A percentile compares a stretch with the other conserved stretches of the same genome.
These are phyloP conservation scores for Frankliniella intonsa DNA, from an alignment of 2,888 invertebrate genomes.

Conservation along the genomic window DNA sequence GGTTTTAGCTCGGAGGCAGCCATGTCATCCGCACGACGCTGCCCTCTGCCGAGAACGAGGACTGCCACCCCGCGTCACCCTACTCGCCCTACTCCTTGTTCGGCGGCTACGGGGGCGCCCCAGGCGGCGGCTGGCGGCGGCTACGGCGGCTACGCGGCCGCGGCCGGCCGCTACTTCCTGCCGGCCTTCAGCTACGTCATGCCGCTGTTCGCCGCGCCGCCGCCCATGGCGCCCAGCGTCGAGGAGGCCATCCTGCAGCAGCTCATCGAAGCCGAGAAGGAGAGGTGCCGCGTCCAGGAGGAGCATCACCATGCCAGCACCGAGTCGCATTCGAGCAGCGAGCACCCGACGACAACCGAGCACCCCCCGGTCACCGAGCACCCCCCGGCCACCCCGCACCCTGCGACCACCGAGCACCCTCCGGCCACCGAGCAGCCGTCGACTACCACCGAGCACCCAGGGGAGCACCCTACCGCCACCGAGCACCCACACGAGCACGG, in stretches of 20 bases:
- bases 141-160: not conserved
- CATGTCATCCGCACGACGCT: not conserved
- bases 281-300: too few relatives aligned
- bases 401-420: not conserved
- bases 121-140: not conserved
- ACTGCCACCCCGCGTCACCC: too few relatives aligned
- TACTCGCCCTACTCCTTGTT: too few relatives aligned
- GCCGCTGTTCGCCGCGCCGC: not conserved
- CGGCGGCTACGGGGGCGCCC: not conserved
- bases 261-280: not conserved
- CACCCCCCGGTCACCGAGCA: not conserved
- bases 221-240: not conserved
- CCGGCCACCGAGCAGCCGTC: not conserved
- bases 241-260: constrained; percentile 6
- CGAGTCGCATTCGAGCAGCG: not conserved
- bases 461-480: not conserved
- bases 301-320: too few relatives aligned
- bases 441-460: not conserved
- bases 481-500: not conserved
- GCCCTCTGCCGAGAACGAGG: not conserved
- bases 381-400: not conserved
- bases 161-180: not conserved
- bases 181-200: constrained; percentile 8
- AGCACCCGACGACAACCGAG: not conserved
- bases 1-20: not conserved